Evolutionary conservation across 2,113 vertebrate genomes (phyloP), one percentile per base, ranked within the genome.

Genomic region (Rana temporaria): DNA sequence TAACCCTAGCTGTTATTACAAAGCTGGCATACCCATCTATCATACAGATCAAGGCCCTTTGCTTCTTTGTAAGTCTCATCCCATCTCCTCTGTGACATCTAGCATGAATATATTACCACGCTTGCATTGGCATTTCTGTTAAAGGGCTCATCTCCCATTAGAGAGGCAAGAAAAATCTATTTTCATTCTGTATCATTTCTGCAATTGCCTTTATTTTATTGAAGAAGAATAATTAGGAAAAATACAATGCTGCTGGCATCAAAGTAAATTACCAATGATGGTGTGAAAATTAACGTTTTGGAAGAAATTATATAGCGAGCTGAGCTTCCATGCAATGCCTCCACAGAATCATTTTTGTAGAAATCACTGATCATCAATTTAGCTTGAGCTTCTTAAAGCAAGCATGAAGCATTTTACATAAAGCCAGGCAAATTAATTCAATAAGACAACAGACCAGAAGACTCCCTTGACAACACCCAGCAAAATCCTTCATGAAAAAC

Each of bases 361-460:
- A 55, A 68, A 76, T 74, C 70, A 82, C 70, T 82, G 80, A 82
- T 82, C 80, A 66, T 82, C 70, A 66, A 83, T 76, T 83, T 76
- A 76, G 65, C 57, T 34, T 52, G 53, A 76, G 32, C 72, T 76
- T 17, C 53, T 82, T 66, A 82, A 82, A 74, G 63, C 62, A 82
- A 67, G 55, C 71, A 76, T 82, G 64, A 76, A 82, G 15, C 71
- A 56, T 82, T 82, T 68, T 59, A 57, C 53, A 82, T 76, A 68
- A 73, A 75, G 71, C 9, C 59, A 75, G 63, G 42, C 59, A 60
- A 42, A 82, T 82, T 74, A 75, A 82, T 75, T 82, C 71, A 67
- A 56, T 75, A 82, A 80, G 78, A 69, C 66, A 80, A 80, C 70
- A 68, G 78, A 68, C 66, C 56, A 60, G 20, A 80, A 68, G 65